These are phyloP conservation scores for Poeciliopsis gracilis DNA, from an alignment of 2,797 vertebrate species.

Conservation along the genomic window DNA sequence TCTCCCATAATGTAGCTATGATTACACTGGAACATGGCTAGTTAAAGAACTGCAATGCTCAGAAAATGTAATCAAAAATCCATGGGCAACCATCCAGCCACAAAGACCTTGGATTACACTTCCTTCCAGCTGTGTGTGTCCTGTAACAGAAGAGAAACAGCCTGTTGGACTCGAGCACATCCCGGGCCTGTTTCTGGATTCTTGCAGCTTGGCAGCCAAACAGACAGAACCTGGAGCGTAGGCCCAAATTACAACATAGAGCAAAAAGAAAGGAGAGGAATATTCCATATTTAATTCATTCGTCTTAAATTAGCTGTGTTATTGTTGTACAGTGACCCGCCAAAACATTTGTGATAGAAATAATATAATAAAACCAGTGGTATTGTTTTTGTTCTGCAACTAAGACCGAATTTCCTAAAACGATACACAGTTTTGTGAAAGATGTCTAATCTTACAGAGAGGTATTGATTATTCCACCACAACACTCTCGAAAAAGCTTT, in stretches of 20 bases:
- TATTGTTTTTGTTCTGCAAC: slow-evolving; percentile 18
- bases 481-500: slow-evolving; percentile 7
- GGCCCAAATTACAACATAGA: slow-evolving; percentile 37
- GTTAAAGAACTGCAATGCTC: slow-evolving; percentile 12
- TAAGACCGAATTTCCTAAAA: slow-evolving; percentile 20
- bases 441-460: not conserved
- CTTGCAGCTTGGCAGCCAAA: slow-evolving; percentile 61
- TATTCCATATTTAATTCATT: slow-evolving; percentile 24
- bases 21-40: slow-evolving; percentile 18
- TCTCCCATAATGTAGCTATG: slow-evolving; percentile 2
- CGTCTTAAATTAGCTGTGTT: slow-evolving; percentile 21
- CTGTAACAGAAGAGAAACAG: slow-evolving; percentile 32
- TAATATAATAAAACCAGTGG: slow-evolving; percentile 9
- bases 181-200: slow-evolving; percentile 39
- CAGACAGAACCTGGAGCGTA: slow-evolving; percentile 56
- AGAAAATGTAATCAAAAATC: slow-evolving; percentile 7
- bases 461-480: slow-evolving; percentile 8
- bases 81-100: slow-evolving; percentile 10
- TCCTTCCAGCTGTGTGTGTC: slow-evolving; percentile 45
- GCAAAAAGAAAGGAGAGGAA: slow-evolving; percentile 15
- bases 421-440: slow-evolving; percentile 10
- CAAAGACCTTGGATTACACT: slow-evolving; percentile 18
- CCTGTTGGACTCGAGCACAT: slow-evolving; percentile 50
- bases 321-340: slow-evolving; percentile 12
- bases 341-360: not conserved